Conservation (phyloP, 2,113 vertebrate genomes). For the Phyllostomus hastatus region DNA sequence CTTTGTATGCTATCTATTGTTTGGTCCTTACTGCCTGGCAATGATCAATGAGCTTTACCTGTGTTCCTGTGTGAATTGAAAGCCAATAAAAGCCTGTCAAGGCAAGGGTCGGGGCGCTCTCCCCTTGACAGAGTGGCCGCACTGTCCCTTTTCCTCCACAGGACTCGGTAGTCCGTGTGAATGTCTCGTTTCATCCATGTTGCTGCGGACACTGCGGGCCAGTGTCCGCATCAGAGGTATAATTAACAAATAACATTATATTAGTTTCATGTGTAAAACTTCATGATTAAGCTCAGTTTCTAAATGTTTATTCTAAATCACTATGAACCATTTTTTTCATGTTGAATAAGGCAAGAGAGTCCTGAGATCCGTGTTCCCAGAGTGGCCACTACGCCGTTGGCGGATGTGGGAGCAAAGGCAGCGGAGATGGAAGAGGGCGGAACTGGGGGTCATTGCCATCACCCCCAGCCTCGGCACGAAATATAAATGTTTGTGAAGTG, state of each 20-base stretch:
- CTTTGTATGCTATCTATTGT: too few species aligned
- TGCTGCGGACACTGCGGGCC: too few species aligned
- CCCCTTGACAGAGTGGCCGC: too few species aligned
- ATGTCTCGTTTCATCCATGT: too few species aligned
- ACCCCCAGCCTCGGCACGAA: background rate
- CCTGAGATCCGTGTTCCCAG: accelerated
- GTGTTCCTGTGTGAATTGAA: too few species aligned
- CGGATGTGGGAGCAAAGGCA: background rate
- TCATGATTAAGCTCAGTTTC: background rate
- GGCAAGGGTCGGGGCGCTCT: too few species aligned
- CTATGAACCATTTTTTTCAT: background rate
- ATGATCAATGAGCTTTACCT: too few species aligned
- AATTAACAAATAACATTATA: background rate
- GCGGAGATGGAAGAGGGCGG: background rate
- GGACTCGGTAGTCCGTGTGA: too few species aligned
- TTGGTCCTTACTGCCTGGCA: too few species aligned
- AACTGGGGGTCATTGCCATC: accelerated
- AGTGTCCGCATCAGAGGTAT: background rate
- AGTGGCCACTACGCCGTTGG: accelerated
- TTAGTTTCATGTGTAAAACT: background rate
- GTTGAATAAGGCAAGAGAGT: background rate
- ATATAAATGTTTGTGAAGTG: accelerated
- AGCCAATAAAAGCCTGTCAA: too few species aligned
- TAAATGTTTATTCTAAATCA: background rate
- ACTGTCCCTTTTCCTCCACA: too few species aligned